Percentiles rank a stretch among this genome's conserved stretches.
Evolutionary conservation across 1,140 invertebrate species (phyloP).

Genomic region (Chrysomallon squamiferum): DNA sequence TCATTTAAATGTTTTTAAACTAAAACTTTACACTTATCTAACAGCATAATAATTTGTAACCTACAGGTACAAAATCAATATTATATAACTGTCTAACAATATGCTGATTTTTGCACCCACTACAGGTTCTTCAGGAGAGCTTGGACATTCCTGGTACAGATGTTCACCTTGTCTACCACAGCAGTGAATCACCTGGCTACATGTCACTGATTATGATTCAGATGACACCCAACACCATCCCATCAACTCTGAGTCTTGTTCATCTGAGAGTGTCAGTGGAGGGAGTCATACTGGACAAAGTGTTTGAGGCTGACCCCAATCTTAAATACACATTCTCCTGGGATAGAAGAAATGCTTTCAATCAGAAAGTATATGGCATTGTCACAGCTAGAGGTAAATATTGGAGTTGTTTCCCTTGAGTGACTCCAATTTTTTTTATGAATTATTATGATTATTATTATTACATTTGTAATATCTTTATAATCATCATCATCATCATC

Average conservation of each 20-base stretch:
- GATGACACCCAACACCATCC: conserved; percentile 80
- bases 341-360: conserved; percentile 97
- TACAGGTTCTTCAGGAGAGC: conserved; percentile 93
- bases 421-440: no score
- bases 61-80: no score
- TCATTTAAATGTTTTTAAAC: no score
- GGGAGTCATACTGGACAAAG: conserved; percentile 87
- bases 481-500: no score
- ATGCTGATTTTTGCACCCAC: no score
- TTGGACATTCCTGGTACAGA: conserved; percentile 91
- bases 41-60: no score
- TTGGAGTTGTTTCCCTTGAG: not conserved
- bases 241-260: conserved; percentile 81
- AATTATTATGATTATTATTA: no score
- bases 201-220: conserved; percentile 90
- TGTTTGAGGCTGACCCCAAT: conserved; percentile 94
- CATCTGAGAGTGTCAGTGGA: conserved; percentile 89
- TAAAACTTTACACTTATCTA: no score
- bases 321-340: conserved; percentile 94
- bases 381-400: conserved; percentile 62
- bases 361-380: conserved; percentile 84
- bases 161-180: conserved; percentile 91
- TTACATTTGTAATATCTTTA: no score
- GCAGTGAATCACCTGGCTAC: conserved; percentile 89
- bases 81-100: no score